Percentiles rank a stretch among this genome's conserved stretches.
These are phyloP conservation scores for Synanthedon andrenaeformis DNA, from an alignment of 2,888 invertebrate genomes.

Conservation along the genomic window DNA sequence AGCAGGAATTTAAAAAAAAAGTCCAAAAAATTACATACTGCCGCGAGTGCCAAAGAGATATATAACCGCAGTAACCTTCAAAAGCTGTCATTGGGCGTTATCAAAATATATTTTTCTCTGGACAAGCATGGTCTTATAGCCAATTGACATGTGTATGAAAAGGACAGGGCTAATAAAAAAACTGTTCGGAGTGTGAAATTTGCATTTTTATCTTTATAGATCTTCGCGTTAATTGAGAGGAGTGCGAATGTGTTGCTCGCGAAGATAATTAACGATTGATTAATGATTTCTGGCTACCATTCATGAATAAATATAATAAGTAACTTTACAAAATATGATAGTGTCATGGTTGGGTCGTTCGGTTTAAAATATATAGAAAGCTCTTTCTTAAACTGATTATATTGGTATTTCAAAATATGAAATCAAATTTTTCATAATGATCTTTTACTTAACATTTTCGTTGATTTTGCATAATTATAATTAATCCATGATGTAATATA, in stretches of 20 bases:
- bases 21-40: no score
- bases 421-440: no score
- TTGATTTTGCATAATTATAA: no score
- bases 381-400: no score
- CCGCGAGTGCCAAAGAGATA: slow-evolving; percentile 25
- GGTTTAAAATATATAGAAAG: no score
- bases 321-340: slow-evolving; percentile 18
- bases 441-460: no score
- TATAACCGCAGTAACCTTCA: slow-evolving; percentile 4
- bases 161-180: slow-evolving; percentile 20
- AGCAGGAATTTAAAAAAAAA: no score
- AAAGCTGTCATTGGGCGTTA: no score
- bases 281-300: slow-evolving; percentile 42
- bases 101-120: no score
- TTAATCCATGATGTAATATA: no score
- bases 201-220: slow-evolving; percentile 50
- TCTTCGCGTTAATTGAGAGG: slow-evolving; percentile 52
- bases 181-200: slow-evolving; percentile 33
- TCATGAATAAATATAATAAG: slow-evolving; percentile 29
- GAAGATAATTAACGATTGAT: slow-evolving; percentile 55
- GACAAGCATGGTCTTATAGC: no score
- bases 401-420: no score
- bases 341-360: not conserved
- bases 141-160: slow-evolving; percentile 8
- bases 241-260: slow-evolving; percentile 41